phyloP scores from a whole-genome alignment of 2,888 invertebrate species.

The Dermolepida albohirtum region DNA sequence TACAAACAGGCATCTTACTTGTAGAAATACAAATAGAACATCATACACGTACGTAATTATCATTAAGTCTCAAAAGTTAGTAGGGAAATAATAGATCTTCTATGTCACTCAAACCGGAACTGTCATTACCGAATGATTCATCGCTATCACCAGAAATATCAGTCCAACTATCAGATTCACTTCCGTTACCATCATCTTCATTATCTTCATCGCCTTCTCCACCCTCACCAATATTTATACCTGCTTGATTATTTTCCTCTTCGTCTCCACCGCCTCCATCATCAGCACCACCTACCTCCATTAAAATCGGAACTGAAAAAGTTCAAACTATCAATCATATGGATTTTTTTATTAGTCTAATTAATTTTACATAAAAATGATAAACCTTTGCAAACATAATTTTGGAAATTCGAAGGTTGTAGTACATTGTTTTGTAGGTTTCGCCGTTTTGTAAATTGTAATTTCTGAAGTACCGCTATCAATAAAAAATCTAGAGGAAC shows the following conservation, averaged over 20 bases:
- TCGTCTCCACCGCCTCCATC: slow-evolving; percentile 42
- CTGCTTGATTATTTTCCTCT: slow-evolving; percentile 46
- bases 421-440: too few relatives aligned
- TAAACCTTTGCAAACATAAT: too few relatives aligned
- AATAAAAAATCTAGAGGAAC: too few relatives aligned
- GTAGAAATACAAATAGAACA: too few relatives aligned
- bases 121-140: slow-evolving; percentile 48
- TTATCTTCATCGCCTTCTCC: slow-evolving; percentile 44
- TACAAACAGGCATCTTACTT: too few relatives aligned
- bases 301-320: slow-evolving; percentile 39
- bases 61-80: not conserved
- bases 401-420: too few relatives aligned
- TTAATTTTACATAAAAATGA: too few relatives aligned
- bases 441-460: too few relatives aligned
- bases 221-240: slow-evolving; percentile 48
- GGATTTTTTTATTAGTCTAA: too few relatives aligned
- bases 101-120: slow-evolving; percentile 50
- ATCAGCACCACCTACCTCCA: slow-evolving; percentile 33
- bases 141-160: slow-evolving; percentile 50
- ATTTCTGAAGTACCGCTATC: too few relatives aligned
- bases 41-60: too few relatives aligned
- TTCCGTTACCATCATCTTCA: slow-evolving; percentile 47
- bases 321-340: not conserved
- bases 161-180: slow-evolving; percentile 50
- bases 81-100: slow-evolving; percentile 47